These are phyloP conservation scores for Polyergus mexicanus DNA, from an alignment of 1,140 invertebrate species.

Conservation along the genomic window DNA sequence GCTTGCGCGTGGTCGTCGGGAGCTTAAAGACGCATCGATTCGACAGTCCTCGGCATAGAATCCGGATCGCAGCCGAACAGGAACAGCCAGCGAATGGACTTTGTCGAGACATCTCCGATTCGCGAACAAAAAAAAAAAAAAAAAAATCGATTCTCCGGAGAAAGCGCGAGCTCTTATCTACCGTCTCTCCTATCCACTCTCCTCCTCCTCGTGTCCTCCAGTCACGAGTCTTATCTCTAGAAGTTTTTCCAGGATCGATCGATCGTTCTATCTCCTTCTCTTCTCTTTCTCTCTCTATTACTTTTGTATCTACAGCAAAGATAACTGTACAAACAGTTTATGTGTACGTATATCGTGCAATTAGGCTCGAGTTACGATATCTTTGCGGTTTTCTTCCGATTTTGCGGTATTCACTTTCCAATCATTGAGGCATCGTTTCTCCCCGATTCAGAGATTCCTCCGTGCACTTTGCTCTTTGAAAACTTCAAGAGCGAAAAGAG, in stretches of 20 bases:
- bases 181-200: conserved; percentile 20
- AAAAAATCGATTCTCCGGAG: conserved; percentile 40
- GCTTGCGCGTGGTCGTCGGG: conserved; percentile 41
- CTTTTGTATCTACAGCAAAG: background rate
- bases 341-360: conserved; percentile 41
- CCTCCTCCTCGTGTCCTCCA: conserved; percentile 40
- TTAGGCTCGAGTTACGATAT: conserved; percentile 50
- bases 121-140: conserved; percentile 28
- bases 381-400: conserved; percentile 24
- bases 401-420: conserved; percentile 29
- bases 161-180: conserved; percentile 47
- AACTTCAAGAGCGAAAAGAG: background rate
- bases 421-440: conserved; percentile 2
- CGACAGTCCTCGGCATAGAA: conserved; percentile 30
- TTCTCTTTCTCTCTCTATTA: background rate
- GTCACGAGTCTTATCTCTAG: conserved; percentile 51
- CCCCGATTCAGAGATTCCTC: background rate
- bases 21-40: conserved; percentile 55
- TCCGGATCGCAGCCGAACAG: conserved; percentile 34
- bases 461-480: background rate
- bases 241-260: conserved; percentile 50
- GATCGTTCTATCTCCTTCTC: background rate
- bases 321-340: conserved; percentile 54
- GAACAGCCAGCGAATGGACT: conserved; percentile 45
- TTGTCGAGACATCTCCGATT: conserved; percentile 56